Conservation (phyloP, 2,113 vertebrate species). For the Psammodynastes pulverulentus region DNA sequence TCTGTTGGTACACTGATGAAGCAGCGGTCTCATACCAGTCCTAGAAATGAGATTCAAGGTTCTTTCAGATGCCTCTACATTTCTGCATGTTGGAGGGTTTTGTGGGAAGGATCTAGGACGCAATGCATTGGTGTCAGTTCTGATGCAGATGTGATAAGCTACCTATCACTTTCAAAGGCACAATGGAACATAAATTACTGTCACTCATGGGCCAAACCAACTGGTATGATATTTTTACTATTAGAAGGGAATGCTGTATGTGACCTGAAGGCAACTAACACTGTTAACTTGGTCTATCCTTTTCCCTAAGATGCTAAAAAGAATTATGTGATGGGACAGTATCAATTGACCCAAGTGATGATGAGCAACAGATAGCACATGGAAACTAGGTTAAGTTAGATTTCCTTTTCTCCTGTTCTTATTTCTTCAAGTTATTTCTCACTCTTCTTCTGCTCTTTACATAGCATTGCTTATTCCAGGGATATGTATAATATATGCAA, state of each 20-base stretch:
- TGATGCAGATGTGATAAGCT: neutral
- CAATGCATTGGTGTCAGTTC: neutral
- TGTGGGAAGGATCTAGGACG: neutral
- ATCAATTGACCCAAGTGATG: neutral
- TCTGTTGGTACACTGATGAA: constrained; percentile 19
- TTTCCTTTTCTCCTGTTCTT: neutral
- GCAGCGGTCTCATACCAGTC: neutral
- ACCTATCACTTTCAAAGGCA: neutral
- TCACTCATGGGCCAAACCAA: neutral
- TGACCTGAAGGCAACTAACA: neutral
- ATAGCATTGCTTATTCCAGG: neutral
- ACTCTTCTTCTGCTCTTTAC: neutral
- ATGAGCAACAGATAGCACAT: neutral
- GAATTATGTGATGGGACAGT: neutral
- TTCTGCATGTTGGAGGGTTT: neutral
- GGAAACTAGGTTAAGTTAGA: neutral
- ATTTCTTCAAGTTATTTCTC: neutral
- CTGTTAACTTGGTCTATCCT: neutral
- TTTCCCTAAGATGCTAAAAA: neutral
- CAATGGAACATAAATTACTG: no score
- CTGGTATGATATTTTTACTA: neutral
- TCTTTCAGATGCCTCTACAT: neutral
- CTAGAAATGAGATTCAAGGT: neutral
- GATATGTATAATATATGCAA: neutral
- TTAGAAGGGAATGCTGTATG: neutral